phyloP scores from a whole-genome alignment of 2,113 vertebrate genomes.

The Murina feae region DNA sequence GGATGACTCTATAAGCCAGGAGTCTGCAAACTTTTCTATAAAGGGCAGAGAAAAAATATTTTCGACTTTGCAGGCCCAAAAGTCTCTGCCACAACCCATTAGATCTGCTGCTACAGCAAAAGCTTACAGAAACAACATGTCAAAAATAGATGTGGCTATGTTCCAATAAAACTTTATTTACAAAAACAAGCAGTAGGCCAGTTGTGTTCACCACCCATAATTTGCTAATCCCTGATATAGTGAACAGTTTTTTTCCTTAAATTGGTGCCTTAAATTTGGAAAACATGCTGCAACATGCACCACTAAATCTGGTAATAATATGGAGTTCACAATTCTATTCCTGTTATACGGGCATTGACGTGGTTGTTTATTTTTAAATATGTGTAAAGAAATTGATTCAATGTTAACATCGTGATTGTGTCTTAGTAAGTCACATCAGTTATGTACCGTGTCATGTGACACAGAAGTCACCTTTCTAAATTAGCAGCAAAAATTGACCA shows the following conservation, averaged over 20 bases:
- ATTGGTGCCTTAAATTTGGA: background rate
- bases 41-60: background rate
- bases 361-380: background rate
- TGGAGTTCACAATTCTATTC: background rate
- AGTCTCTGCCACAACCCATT: background rate
- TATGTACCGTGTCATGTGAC: background rate
- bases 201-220: background rate
- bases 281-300: background rate
- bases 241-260: background rate
- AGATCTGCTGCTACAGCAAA: background rate
- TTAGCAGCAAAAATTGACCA: background rate
- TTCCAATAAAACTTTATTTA: conserved; percentile 50
- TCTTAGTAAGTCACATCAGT: background rate
- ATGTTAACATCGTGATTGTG: background rate
- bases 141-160: background rate
- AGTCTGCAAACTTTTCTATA: background rate
- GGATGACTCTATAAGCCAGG: background rate
- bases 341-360: background rate
- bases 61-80: background rate
- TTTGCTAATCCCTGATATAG: background rate
- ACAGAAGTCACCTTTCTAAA: background rate
- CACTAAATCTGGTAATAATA: background rate
- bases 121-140: background rate
- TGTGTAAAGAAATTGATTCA: background rate
- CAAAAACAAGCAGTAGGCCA: background rate